phyloP scores from a whole-genome alignment of 1,140 invertebrate genomes.

The Drosophila arawakana region DNA sequence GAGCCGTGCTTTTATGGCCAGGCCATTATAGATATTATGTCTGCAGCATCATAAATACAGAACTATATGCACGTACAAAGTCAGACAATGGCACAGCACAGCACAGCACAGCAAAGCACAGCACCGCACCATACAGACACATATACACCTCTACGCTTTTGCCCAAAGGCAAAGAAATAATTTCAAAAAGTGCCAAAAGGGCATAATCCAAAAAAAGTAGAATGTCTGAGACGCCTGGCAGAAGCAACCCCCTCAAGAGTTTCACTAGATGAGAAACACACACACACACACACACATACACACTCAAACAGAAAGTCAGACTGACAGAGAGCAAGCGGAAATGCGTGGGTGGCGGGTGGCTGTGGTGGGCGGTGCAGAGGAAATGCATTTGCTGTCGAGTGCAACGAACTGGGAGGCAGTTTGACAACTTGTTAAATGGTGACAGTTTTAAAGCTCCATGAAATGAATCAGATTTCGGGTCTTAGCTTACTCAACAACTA shows the following conservation, averaged over 20 bases:
- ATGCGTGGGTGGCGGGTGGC: slow-evolving; percentile 43
- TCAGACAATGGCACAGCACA: slow-evolving; percentile 37
- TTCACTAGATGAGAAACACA: slow-evolving; percentile 52
- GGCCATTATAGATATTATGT: slow-evolving; percentile 69
- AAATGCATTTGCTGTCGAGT: slow-evolving; percentile 44
- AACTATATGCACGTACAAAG: slow-evolving; percentile 44
- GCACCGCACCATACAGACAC: background rate
- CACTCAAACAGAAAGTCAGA: slow-evolving; percentile 35
- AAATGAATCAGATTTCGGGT: slow-evolving; percentile 25
- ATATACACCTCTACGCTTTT: slow-evolving; percentile 24
- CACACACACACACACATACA: slow-evolving; percentile 51
- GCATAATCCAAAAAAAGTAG: slow-evolving; percentile 65
- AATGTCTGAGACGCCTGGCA: slow-evolving; percentile 65
- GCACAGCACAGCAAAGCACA: slow-evolving; percentile 19
- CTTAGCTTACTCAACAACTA: background rate
- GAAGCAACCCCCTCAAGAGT: slow-evolving; percentile 74
- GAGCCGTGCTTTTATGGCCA: slow-evolving; percentile 23
- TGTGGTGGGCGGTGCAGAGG: slow-evolving; percentile 11
- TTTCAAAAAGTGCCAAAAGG: slow-evolving; percentile 81
- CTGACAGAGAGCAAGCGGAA: slow-evolving; percentile 72
- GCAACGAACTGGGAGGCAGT: slow-evolving; percentile 60
- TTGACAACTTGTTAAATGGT: slow-evolving; percentile 60
- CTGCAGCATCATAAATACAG: slow-evolving; percentile 60
- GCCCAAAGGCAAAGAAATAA: slow-evolving; percentile 68
- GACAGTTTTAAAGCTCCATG: slow-evolving; percentile 48